Evolutionary conservation across 37 sponge, comb jelly and placozoan species (phyloP), one percentile per base, ranked within the genome.

Genomic region (Chondrilla cf. caribensis): DNA sequence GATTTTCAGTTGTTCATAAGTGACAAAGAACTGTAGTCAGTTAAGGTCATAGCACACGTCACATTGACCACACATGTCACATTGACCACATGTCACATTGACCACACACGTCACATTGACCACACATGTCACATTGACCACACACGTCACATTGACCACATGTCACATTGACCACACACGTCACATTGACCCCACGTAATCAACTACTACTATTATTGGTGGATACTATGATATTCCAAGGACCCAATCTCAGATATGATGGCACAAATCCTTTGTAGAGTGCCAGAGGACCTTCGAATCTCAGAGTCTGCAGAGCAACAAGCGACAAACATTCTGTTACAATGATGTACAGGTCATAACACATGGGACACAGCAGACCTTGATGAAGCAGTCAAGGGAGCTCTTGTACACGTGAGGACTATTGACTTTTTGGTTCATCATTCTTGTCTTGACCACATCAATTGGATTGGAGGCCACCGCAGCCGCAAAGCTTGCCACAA

Each of bases 181-280:
- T n/a, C n/a, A n/a, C n/a, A n/a, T n/a, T n/a, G n/a, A n/a, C n/a
- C n/a, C 31, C 17, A 26, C 33, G 35, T 29, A 28, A 29, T 31
- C 33, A 6, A 6, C 33, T 4, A 28, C 68, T 33, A 28, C 68
- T 2, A 19, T 19, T 9, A 21, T 6, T 17, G 42, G 58, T 82
- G 92, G 92, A 91, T 91, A 91, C 92, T 79, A 92, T 95, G 38
- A 95, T 93, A 40, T 93, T 96, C 97, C 97, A 96, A 33, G 97
- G 97, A 29, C 97, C 97, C 38, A 96, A 58, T 72, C 97, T 76
- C 38, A 96, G 59, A 60, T 93, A 96, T 11, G 91, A 77, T 21
- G 97, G 97, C 18, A 93, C 66, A 35, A 96, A 88, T n/a, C 97
- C 97, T 82, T 86, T 87, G 79, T 96, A 96, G 15, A 96, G 85